phyloP scores from a whole-genome alignment of 2,888 invertebrate species.

The Latheticus oryzae region DNA sequence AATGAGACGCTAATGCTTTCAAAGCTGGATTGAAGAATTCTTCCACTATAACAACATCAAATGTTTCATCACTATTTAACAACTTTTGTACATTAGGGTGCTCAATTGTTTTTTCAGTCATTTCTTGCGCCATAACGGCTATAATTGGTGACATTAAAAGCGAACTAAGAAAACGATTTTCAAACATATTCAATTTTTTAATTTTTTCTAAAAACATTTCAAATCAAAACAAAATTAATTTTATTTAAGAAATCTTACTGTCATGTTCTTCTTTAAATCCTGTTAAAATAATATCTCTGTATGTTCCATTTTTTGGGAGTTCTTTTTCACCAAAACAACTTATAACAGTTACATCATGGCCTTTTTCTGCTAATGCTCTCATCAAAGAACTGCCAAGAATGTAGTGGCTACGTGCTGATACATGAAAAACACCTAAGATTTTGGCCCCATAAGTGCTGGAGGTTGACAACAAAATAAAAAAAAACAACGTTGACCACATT shows the following conservation, averaged over 20 bases:
- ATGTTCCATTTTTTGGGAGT: constrained; percentile 43
- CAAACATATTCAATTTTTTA: constrained; percentile 22
- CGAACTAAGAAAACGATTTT: no score
- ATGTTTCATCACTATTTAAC: constrained; percentile 57
- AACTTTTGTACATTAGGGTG: constrained; percentile 51
- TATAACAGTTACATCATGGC: constrained; percentile 51
- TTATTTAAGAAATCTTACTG: constrained; percentile 21
- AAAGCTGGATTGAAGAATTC: constrained; percentile 66
- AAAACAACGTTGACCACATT: no score
- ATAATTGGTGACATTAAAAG: not conserved
- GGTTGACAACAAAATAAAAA: no score
- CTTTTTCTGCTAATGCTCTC: constrained; percentile 46
- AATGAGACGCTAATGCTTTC: constrained; percentile 59
- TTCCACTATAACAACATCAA: constrained; percentile 62
- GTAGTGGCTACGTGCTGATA: constrained; percentile 45
- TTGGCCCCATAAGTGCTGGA: constrained; percentile 12
- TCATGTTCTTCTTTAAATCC: constrained; percentile 24
- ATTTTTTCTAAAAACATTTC: constrained; percentile 3
- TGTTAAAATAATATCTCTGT: constrained; percentile 41
- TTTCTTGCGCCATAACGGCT: not conserved
- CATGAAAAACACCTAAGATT: constrained; percentile 46
- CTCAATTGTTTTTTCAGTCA: constrained; percentile 12
- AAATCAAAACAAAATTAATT: not conserved
- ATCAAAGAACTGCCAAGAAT: constrained; percentile 45
- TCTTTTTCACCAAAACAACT: constrained; percentile 43